Percentiles rank a stretch among this genome's conserved stretches.
Conservation (phyloP, 2,797 vertebrate species). For the Semotilus atromaculatus region DNA sequence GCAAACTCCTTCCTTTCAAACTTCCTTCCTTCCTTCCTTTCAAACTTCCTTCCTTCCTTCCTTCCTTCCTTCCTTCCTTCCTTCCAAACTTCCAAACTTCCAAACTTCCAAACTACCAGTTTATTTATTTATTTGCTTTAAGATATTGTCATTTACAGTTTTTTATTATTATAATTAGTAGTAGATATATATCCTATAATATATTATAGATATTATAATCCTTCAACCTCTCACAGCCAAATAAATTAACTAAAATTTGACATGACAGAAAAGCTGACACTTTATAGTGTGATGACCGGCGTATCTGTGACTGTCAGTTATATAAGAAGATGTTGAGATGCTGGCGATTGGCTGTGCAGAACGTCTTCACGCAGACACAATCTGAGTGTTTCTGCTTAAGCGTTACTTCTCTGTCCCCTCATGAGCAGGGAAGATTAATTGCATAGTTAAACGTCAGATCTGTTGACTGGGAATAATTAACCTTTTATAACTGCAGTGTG, state of each 20-base stretch:
- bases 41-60: too few species aligned
- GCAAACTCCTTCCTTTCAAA: too few species aligned
- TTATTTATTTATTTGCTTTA: too few species aligned
- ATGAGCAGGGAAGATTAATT: constrained; percentile 55
- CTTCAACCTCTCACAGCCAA: neutral
- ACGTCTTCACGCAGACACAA: neutral
- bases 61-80: neutral
- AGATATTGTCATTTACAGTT: too few species aligned
- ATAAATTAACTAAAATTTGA: neutral
- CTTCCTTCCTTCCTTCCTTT: too few species aligned
- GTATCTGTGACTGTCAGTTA: neutral
- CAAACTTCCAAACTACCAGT: too few species aligned
- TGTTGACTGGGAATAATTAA: constrained; percentile 62
- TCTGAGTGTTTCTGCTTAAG: constrained; percentile 23
- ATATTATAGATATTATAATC: too few species aligned
- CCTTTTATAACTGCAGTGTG: constrained; percentile 55
- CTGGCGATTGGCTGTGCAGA: neutral
- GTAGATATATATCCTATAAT: too few species aligned
- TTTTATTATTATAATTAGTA: too few species aligned
- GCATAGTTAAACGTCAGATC: constrained; percentile 58
- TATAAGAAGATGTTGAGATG: neutral
- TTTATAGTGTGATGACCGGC: neutral
- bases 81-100: neutral
- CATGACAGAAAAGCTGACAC: too few species aligned
- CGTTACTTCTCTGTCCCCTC: constrained; percentile 23